Conservation (phyloP, 2,888 invertebrate species). For the Phalera bucephala region DNA sequence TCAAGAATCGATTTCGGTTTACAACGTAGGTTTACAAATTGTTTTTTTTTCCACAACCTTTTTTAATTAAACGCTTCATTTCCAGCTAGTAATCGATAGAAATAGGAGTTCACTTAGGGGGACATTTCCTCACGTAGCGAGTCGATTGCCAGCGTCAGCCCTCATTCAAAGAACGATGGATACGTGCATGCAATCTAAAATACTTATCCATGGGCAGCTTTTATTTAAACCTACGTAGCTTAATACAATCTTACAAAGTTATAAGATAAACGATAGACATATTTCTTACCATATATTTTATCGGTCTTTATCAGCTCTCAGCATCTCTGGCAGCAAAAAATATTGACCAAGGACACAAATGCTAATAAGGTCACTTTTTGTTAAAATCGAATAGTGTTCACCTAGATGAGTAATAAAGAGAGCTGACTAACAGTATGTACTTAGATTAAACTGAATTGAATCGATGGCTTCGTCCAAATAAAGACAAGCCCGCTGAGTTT, state of each 20-base stretch:
- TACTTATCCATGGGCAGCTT: slow-evolving; percentile 36
- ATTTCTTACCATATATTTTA: neutral
- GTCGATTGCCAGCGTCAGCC: slow-evolving; percentile 50
- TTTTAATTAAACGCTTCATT: slow-evolving; percentile 21
- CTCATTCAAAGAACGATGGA: slow-evolving; percentile 48
- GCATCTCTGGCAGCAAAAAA: too few species aligned
- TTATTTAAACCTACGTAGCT: slow-evolving; percentile 34
- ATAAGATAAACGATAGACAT: neutral
- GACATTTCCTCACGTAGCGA: slow-evolving; percentile 61
- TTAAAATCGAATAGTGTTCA: too few species aligned
- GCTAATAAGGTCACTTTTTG: neutral
- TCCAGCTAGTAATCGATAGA: slow-evolving; percentile 40
- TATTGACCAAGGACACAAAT: neutral
- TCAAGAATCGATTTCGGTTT: slow-evolving; percentile 10
- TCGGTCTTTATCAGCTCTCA: too few species aligned
- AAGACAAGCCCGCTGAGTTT: too few species aligned
- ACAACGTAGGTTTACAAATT: too few species aligned
- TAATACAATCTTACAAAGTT: slow-evolving; percentile 1
- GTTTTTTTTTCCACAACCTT: slow-evolving; percentile 9
- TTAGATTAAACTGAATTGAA: too few species aligned
- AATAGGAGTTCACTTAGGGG: slow-evolving; percentile 41
- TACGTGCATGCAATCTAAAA: slow-evolving; percentile 65
- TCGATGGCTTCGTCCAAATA: too few species aligned
- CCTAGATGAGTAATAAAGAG: too few species aligned
- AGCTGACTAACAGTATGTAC: too few species aligned